Percentiles rank a stretch among this genome's conserved stretches.
Evolutionary conservation across 2,113 vertebrate species (phyloP).

Genomic region (Pteronura brasiliensis): DNA sequence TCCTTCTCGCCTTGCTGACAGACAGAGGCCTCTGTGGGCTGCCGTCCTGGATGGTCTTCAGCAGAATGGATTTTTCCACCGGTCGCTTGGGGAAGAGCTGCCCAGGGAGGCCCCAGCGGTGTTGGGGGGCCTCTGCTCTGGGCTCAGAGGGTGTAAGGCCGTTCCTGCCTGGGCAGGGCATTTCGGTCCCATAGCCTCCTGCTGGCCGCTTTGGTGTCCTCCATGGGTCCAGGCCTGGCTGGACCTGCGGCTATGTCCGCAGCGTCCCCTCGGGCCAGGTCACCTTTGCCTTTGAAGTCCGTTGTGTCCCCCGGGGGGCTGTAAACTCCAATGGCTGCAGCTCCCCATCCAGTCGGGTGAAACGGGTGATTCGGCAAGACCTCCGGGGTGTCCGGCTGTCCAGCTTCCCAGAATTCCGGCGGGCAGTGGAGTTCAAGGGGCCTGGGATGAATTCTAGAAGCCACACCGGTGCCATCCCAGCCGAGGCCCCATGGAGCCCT

Average conservation of each 20-base stretch:
- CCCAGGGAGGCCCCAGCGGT: too few species aligned
- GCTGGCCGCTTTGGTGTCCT: background rate
- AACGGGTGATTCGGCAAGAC: fast-evolving
- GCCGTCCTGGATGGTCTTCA: too few species aligned
- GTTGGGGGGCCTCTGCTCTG: too few species aligned
- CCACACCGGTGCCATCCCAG: background rate
- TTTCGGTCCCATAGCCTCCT: too few species aligned
- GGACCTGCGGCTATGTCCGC: background rate
- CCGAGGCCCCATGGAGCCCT: background rate
- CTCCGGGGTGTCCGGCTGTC: fast-evolving
- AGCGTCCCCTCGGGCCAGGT: background rate
- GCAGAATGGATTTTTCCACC: too few species aligned
- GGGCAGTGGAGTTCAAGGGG: background rate
- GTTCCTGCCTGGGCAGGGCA: background rate
- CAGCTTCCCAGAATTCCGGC: background rate
- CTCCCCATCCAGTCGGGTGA: background rate
- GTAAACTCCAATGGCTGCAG: too few species aligned
- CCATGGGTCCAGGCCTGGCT: background rate
- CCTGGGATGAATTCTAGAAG: background rate
- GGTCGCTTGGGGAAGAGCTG: too few species aligned
- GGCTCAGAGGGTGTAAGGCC: background rate
- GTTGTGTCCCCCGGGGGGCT: background rate
- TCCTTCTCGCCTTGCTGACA: background rate
- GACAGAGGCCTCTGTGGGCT: background rate
- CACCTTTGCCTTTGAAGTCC: background rate